Evolutionary conservation across 2,888 invertebrate genomes (phyloP).

Genomic region (Gonocerus acuteangulatus): DNA sequence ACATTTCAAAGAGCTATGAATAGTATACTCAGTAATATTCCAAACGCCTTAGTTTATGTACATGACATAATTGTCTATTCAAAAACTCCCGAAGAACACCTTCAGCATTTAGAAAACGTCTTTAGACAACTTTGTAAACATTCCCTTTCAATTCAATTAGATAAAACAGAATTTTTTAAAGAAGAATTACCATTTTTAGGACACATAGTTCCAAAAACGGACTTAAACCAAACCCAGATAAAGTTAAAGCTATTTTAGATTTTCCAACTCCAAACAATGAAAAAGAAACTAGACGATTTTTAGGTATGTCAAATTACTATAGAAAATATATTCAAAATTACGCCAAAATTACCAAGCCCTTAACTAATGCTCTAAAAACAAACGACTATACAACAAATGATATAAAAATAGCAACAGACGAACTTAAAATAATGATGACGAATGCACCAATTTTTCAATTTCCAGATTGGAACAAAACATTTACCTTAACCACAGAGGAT

Average conservation of each 20-base stretch:
- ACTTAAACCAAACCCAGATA: not conserved
- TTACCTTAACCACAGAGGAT: conserved; percentile 40
- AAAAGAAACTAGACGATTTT: not conserved
- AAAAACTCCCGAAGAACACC: conserved; percentile 4
- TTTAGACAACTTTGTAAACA: conserved; percentile 12
- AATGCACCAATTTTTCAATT: conserved; percentile 32
- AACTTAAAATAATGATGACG: no score
- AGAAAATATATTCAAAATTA: not conserved
- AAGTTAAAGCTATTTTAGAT: not conserved
- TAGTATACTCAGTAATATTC: not conserved
- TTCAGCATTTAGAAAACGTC: conserved; percentile 4
- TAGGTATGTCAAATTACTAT: not conserved
- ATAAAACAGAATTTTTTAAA: conserved; percentile 6
- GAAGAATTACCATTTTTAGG: not conserved
- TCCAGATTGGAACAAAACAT: conserved; percentile 40
- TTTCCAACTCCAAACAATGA: not conserved
- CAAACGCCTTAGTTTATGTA: conserved; percentile 16
- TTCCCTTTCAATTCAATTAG: no score
- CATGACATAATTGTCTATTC: conserved; percentile 19
- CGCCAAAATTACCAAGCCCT: not conserved
- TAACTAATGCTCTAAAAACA: not conserved
- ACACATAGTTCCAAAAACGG: not conserved
- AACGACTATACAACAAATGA: not conserved
- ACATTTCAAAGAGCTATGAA: conserved; percentile 15
- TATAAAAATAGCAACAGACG: not conserved